phyloP scores from a whole-genome alignment of 2,888 invertebrate species.

The Stratiomys singularior region DNA sequence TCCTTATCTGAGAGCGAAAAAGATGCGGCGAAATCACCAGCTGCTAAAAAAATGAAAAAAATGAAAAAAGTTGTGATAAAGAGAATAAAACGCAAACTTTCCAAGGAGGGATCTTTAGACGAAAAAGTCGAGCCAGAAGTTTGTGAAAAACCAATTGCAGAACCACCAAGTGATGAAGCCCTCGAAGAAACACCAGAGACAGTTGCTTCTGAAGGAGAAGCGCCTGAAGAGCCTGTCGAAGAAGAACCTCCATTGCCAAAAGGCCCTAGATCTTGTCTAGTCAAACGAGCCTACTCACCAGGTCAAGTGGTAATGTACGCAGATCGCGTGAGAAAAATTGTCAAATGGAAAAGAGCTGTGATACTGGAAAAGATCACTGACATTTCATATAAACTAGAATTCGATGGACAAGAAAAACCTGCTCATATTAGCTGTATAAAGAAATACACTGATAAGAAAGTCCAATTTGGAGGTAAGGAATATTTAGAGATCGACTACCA shows the following conservation, averaged over 20 bases:
- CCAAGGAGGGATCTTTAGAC: constrained; percentile 55
- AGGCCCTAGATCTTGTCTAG: constrained; percentile 59
- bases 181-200: constrained; percentile 56
- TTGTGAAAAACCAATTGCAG: constrained; percentile 60
- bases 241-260: constrained; percentile 14
- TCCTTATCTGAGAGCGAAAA: background rate
- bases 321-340: constrained; percentile 61
- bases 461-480: constrained; percentile 63
- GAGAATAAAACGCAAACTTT: constrained; percentile 62
- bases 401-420: constrained; percentile 62
- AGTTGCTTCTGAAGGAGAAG: constrained; percentile 48
- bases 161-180: constrained; percentile 57
- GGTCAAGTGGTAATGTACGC: constrained; percentile 63
- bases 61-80: constrained; percentile 62
- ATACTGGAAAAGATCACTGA: constrained; percentile 63
- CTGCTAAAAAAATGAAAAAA: constrained; percentile 56
- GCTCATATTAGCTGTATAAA: constrained; percentile 64
- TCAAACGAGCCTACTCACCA: constrained; percentile 60
- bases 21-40: constrained; percentile 46
- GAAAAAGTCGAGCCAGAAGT: constrained; percentile 58
- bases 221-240: constrained; percentile 52
- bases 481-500: constrained; percentile 65
- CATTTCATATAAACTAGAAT: constrained; percentile 62
- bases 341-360: constrained; percentile 61
- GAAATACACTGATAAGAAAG: constrained; percentile 62